These are phyloP conservation scores for Lagopus leucura DNA, from an alignment of 2,113 vertebrate species.

Conservation along the genomic window DNA sequence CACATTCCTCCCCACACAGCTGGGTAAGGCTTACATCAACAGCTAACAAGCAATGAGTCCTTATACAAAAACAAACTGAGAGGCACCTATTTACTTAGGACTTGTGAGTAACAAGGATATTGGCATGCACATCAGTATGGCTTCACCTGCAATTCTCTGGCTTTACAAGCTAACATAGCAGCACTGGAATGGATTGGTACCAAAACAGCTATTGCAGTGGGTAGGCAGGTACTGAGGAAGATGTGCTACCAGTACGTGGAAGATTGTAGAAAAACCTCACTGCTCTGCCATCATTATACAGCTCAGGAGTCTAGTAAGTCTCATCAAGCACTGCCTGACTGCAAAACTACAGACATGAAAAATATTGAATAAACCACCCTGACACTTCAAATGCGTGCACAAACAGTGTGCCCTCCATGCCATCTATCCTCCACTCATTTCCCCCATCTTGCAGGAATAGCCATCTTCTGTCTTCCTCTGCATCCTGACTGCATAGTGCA, in stretches of 20 bases:
- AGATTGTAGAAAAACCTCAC: neutral
- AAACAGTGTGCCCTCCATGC: neutral
- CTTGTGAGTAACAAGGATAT: neutral
- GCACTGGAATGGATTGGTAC: neutral
- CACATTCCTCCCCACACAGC: neutral
- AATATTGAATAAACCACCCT: neutral
- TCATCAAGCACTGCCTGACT: neutral
- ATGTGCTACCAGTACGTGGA: neutral
- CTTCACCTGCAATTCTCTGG: neutral
- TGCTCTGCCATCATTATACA: neutral
- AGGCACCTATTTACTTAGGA: neutral
- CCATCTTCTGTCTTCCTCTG: neutral
- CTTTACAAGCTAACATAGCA: neutral
- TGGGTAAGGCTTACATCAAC: neutral
- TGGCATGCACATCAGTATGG: neutral
- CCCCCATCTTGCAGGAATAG: neutral
- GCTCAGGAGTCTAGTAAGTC: neutral
- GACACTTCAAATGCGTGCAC: neutral
- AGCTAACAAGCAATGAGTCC: neutral
- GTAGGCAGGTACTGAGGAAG: neutral
- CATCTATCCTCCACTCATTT: neutral
- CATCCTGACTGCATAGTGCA: neutral
- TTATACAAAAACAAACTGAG: neutral
- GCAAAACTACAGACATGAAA: neutral
- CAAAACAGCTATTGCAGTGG: rapidly evolving